Conservation (phyloP, 2,797 vertebrate genomes). For the Cetoscarus ocellatus region DNA sequence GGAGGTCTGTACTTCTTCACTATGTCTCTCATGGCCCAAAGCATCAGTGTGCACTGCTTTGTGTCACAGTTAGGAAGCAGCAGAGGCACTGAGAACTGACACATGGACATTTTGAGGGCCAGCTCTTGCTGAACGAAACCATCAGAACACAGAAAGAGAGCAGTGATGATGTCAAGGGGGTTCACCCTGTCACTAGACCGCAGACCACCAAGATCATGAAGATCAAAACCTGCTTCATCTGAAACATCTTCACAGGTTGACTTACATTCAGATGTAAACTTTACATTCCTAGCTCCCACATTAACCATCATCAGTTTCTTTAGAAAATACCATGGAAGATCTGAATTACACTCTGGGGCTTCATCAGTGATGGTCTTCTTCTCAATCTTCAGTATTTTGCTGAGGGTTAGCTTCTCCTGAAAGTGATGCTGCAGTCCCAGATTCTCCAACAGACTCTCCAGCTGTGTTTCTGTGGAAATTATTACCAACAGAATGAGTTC, state of each 20-base stretch:
- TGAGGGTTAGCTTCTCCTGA: constrained; percentile 68
- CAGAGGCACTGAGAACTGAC: constrained; percentile 89
- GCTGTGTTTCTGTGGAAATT: constrained; percentile 47
- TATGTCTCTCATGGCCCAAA: constrained; percentile 88
- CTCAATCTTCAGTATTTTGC: constrained; percentile 68
- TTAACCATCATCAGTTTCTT: constrained; percentile 81
- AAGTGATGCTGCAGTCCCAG: constrained; percentile 61
- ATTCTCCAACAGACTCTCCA: constrained; percentile 55
- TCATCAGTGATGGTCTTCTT: constrained; percentile 59
- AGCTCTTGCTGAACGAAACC: constrained; percentile 87
- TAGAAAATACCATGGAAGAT: constrained; percentile 73
- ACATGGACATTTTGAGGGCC: constrained; percentile 87
- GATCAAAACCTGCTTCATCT: background rate
- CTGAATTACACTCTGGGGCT: constrained; percentile 40
- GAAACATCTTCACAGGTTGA: background rate
- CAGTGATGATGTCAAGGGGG: constrained; percentile 84
- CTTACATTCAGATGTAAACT: constrained; percentile 14
- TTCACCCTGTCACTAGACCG: constrained; percentile 41
- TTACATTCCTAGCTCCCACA: constrained; percentile 68
- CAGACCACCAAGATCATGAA: background rate
- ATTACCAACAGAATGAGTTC: too few species aligned
- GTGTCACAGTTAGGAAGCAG: constrained; percentile 78
- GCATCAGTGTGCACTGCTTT: constrained; percentile 77
- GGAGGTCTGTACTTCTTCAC: constrained; percentile 84
- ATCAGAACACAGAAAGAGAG: constrained; percentile 85